Evolutionary conservation across 2,888 invertebrate genomes (phyloP).

Genomic region (Lapara coniferarum): DNA sequence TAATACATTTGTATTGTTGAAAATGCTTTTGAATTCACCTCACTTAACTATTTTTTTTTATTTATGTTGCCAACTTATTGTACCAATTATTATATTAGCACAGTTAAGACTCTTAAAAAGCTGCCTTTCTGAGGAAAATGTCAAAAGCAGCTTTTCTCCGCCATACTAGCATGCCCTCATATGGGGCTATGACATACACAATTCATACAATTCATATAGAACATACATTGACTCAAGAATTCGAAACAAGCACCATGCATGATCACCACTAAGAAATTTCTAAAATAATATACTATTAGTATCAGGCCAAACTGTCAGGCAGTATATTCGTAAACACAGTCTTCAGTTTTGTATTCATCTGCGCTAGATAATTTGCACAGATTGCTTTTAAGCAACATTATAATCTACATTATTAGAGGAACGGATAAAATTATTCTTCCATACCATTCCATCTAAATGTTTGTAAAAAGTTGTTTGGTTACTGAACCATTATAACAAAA

Average conservation of each 20-base stretch:
- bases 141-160: conserved; percentile 4
- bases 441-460: too few species aligned
- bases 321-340: neutral
- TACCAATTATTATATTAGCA: too few species aligned
- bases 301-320: neutral
- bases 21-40: neutral
- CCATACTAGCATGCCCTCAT: neutral
- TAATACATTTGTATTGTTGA: neutral
- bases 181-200: neutral
- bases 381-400: too few species aligned
- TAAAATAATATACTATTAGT: neutral
- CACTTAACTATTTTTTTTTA: too few species aligned
- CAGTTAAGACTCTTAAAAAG: neutral
- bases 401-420: too few species aligned
- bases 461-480: too few species aligned
- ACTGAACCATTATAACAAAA: too few species aligned
- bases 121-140: conserved; percentile 6
- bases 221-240: conserved; percentile 9
- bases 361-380: too few species aligned
- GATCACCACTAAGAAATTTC: neutral
- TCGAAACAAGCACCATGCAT: conserved; percentile 4
- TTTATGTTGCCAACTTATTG: neutral
- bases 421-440: too few species aligned
- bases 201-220: neutral
- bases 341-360: too few species aligned